Percentiles rank a stretch among this genome's conserved stretches.
Conservation (phyloP, 35 echinoderm and acorn worm genomes). For the Patiria miniata region DNA sequence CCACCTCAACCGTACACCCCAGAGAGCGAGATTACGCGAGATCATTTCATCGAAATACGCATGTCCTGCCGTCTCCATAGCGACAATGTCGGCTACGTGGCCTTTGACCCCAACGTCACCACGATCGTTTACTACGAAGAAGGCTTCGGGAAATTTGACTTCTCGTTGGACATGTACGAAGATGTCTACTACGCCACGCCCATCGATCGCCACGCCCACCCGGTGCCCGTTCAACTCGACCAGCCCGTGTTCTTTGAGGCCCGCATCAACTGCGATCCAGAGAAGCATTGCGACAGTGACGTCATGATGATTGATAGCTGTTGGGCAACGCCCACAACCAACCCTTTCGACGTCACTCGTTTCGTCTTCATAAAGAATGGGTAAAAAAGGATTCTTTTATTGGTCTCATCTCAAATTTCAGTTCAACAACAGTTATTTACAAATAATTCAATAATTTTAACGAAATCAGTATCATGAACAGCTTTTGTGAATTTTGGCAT, state of each 20-base stretch:
- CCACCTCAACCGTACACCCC: slow-evolving; percentile 32
- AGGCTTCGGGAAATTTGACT: slow-evolving; percentile 28
- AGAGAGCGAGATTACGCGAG: slow-evolving; percentile 13
- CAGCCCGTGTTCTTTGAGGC: slow-evolving; percentile 25
- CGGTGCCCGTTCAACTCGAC: not conserved
- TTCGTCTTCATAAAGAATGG: slow-evolving; percentile 22
- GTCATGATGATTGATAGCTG: not conserved
- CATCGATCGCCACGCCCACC: not conserved
- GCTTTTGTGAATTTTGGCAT: too few relatives aligned
- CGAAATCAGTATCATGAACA: too few relatives aligned
- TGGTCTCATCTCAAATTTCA: too few relatives aligned
- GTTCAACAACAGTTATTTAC: too few relatives aligned
- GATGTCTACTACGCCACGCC: slow-evolving; percentile 6
- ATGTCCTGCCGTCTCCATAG: not conserved
- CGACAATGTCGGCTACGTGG: not conserved
- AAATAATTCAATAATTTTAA: too few relatives aligned
- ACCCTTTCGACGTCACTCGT: not conserved
- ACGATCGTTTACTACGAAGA: slow-evolving; percentile 31
- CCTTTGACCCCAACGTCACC: slow-evolving; percentile 19
- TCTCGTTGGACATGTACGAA: slow-evolving; percentile 6
- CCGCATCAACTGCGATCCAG: not conserved
- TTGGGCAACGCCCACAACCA: not conserved
- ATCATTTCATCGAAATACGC: slow-evolving; percentile 32
- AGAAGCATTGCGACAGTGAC: not conserved
- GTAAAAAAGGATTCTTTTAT: not conserved